Evolutionary conservation across 2,888 invertebrate genomes (phyloP).

Genomic region (Aporophyla lueneburgensis): DNA sequence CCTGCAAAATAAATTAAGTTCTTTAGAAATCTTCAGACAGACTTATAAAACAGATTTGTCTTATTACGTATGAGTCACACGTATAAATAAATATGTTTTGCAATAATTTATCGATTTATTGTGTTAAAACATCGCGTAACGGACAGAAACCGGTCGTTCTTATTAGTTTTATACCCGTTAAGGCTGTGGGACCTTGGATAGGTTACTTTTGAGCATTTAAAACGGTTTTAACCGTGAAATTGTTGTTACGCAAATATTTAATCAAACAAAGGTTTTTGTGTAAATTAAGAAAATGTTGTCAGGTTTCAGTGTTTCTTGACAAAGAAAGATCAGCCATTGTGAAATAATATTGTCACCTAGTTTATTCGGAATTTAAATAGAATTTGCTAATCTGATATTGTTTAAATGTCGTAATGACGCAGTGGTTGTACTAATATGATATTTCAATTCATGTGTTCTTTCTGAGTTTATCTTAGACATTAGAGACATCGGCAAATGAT

Average conservation of each 20-base stretch:
- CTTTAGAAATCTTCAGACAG: not conserved
- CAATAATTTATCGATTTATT: conserved; percentile 42
- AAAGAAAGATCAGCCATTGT: not conserved
- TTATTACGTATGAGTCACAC: conserved; percentile 36
- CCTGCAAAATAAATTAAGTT: not conserved
- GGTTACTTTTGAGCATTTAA: conserved; percentile 24
- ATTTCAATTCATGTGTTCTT: too few species aligned
- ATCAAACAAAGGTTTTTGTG: not conserved
- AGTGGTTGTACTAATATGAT: too few species aligned
- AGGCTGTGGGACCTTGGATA: conserved; percentile 58
- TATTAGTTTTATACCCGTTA: conserved; percentile 65
- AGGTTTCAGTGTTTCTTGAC: not conserved
- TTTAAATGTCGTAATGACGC: too few species aligned
- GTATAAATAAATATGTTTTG: conserved; percentile 47
- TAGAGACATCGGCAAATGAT: too few species aligned
- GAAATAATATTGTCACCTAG: not conserved
- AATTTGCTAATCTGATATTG: not conserved
- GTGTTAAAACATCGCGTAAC: conserved; percentile 45
- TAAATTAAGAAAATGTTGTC: not conserved
- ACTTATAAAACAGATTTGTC: conserved; percentile 1
- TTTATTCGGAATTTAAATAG: not conserved
- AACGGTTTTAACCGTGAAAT: conserved; percentile 32
- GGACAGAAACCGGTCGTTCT: conserved; percentile 54
- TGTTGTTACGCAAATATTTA: conserved; percentile 28
- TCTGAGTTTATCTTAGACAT: too few species aligned